Evolutionary conservation across 2,113 vertebrate species (phyloP), one percentile per base, ranked within the genome.

Genomic region (Eolophus roseicapilla): DNA sequence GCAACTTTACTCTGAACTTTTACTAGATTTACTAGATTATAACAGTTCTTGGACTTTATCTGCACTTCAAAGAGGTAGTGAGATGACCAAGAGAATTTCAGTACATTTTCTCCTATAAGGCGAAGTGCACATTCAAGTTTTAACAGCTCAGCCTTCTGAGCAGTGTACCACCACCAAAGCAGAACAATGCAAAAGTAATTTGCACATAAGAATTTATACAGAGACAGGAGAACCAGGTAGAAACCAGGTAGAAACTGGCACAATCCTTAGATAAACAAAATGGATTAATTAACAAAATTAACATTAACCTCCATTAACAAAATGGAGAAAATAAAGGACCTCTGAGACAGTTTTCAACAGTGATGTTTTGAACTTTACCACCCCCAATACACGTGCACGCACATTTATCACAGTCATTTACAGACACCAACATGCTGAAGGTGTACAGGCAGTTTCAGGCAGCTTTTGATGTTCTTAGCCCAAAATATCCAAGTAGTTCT

Each of bases 381-480:
- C 4, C 11, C 17, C 7, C 4, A 33, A 28, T 1, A 44, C n/a
- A 41, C 0, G 1, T 5, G 18, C 16, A 64, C 0, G 1, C 31
- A 35, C 60, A n/a, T 57, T 52, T 47, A 75, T 2, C 84, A 21
- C 27, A 2, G 39, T 82, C 64, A 43, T 46, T 67, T 63, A 52
- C 21, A 46, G 46, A 27, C 53, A 44, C 18, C 4, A 23, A 19
- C 59, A 11, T 3, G 12, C 59, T 77, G 16, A 29, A 76, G 21
- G 29, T 18, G 25, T 37, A 13, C 47, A 33, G 53, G 53, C 53
- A 52, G 8, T 27, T 86, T 52, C 71, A 77, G 41, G 29, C 71
- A 81, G 62, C n/a, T 88, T 67, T 78, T 52, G 29, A 37, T 24
- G 24, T 28, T 65, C 59, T 65, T 17, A 70, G 35, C 39, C 53